These are phyloP conservation scores for Tympanoctomys barrerae DNA, from an alignment of 2,797 vertebrate genomes.

Conservation along the genomic window DNA sequence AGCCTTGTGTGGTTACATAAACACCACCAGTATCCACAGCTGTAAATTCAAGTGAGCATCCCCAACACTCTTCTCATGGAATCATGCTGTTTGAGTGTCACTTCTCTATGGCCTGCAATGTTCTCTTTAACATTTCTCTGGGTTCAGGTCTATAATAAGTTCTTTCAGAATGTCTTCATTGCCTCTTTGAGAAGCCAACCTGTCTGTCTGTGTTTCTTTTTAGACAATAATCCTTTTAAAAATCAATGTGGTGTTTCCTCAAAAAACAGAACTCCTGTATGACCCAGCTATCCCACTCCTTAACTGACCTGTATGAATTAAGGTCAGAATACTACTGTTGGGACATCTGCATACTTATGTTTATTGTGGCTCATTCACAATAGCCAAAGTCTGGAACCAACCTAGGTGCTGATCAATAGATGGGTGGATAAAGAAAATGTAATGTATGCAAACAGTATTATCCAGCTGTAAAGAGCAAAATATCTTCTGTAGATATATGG, in stretches of 20 bases:
- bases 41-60: not conserved
- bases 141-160: not conserved
- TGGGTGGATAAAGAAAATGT: not conserved
- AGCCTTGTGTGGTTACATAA: not conserved
- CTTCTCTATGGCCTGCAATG: not conserved
- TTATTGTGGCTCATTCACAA: not conserved
- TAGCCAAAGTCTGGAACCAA: not conserved
- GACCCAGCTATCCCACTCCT: not conserved
- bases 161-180: not conserved
- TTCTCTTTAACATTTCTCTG: not conserved
- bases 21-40: not conserved
- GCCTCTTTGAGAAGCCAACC: not conserved
- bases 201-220: not conserved
- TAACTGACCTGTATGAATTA: not conserved
- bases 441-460: not conserved
- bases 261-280: not conserved
- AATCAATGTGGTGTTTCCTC: not conserved
- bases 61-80: not conserved
- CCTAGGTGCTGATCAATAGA: not conserved
- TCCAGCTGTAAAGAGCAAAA: not conserved
- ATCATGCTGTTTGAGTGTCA: not conserved
- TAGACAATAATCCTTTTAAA: not conserved
- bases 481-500: not conserved
- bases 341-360: not conserved
- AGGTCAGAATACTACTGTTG: not conserved